Conservation (phyloP, 2,888 invertebrate species). For the Omphaloscelis lunosa region DNA sequence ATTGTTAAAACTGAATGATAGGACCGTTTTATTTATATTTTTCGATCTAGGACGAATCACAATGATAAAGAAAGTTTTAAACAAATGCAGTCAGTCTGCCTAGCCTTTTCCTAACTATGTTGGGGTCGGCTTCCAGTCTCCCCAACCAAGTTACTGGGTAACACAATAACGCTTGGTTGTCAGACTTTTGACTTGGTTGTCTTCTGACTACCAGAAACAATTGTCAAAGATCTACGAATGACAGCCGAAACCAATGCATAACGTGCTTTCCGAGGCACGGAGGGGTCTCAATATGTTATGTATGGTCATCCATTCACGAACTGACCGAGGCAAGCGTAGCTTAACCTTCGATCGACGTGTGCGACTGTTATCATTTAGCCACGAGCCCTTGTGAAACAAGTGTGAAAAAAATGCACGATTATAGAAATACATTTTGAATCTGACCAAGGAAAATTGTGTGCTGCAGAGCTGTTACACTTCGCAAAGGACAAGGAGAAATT, state of each 20-base stretch:
- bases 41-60: neutral
- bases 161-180: neutral
- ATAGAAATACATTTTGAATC: neutral
- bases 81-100: no score
- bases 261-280: no score
- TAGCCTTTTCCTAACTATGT: neutral
- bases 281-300: no score
- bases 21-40: neutral
- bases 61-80: neutral
- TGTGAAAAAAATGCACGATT: neutral
- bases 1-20: no score
- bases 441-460: neutral
- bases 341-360: neutral
- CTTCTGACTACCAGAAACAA: no score
- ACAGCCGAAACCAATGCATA: no score
- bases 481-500: neutral
- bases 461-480: neutral
- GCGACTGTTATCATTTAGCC: no score
- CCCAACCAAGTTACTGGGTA: neutral
- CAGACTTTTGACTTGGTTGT: no score
- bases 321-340: neutral
- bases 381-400: neutral
- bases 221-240: no score
- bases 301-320: no score
- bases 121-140: neutral